Evolutionary conservation across 2,888 invertebrate species (phyloP), one percentile per base, ranked within the genome.

Genomic region (Elgonia sp.): DNA sequence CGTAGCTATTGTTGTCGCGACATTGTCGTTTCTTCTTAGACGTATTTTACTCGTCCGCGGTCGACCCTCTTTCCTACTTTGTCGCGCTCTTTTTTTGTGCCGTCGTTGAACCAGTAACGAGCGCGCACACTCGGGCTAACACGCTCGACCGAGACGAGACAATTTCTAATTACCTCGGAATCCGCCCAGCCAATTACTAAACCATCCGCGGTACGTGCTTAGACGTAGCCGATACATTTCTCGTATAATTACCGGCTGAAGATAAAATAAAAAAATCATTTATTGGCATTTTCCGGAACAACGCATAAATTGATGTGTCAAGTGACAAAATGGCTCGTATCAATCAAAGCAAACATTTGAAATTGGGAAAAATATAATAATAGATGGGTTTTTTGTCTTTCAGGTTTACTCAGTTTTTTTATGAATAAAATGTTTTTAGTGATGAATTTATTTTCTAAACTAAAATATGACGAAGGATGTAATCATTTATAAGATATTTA

Each of bases 161-260:
- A 82, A 84, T 86, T 89, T 86, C 87, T 87, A 89, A 89, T 89
- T 89, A 89, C 83, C 72, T 53, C 46, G 39, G 46, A 63, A 84
- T 84, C 87, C 39, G 18, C 55, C 72, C 72, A 86, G 87, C 85
- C 87, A 89, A 87, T 87, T 81, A 86, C 84, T 84, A 65, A 85
- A 40, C 79, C 63, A 84, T 85, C 69, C 76, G 18, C 42, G 29
- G 29, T 72, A 81, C 87, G 86, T 86, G 87, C 65, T n/a, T 50
- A 63, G n/a, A 70, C 39, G 77, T 18, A 42, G 10, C 80, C 81
- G 76, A 82, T 83, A 73, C 62, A 60, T 86, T 63, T 81, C 81
- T 21, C 69, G 76, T 77, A 73, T 80, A 87, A 84, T 87, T 87
- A 84, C 46, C 37, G 21, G 16, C 53, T 39, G 46, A 80, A 80